phyloP scores from a whole-genome alignment of 30 jellyfish, hydroid and myxozoan species.

The Aurelia aurita complex sp. Pacific region DNA sequence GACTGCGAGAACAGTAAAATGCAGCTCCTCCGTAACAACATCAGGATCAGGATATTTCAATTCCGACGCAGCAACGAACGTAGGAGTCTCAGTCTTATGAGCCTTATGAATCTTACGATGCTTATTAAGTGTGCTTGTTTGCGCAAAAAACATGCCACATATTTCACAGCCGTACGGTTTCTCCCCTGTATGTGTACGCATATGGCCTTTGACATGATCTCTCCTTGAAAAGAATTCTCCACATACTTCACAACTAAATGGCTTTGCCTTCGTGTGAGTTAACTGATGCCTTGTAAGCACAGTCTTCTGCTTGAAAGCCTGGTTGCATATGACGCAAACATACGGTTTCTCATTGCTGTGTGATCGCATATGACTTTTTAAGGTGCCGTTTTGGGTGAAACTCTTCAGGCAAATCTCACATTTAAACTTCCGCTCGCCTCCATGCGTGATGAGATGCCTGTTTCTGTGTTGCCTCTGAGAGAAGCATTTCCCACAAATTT shows the following conservation, averaged over 20 bases:
- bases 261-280: background rate
- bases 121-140: background rate
- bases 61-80: background rate
- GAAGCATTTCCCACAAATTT: slow-evolving; percentile 24
- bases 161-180: slow-evolving; percentile 2
- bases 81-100: background rate
- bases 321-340: slow-evolving; percentile 33
- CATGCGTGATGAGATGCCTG: slow-evolving; percentile 5
- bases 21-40: no score
- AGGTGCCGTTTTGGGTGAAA: slow-evolving; percentile 19
- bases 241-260: slow-evolving; percentile 10
- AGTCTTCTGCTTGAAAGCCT: slow-evolving; percentile 9
- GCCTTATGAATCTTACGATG: slow-evolving; percentile 8
- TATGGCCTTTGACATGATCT: background rate
- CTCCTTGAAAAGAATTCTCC: background rate
- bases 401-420: slow-evolving; percentile 17
- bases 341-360: slow-evolving; percentile 6
- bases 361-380: slow-evolving; percentile 21
- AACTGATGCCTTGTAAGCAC: slow-evolving; percentile 7
- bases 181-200: slow-evolving; percentile 16
- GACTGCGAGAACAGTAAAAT: no score
- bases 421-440: slow-evolving; percentile 4
- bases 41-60: background rate
- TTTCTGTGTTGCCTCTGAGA: background rate
- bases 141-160: background rate